Evolutionary conservation across 2,113 vertebrate genomes (phyloP).

Genomic region (Perca flavescens): DNA sequence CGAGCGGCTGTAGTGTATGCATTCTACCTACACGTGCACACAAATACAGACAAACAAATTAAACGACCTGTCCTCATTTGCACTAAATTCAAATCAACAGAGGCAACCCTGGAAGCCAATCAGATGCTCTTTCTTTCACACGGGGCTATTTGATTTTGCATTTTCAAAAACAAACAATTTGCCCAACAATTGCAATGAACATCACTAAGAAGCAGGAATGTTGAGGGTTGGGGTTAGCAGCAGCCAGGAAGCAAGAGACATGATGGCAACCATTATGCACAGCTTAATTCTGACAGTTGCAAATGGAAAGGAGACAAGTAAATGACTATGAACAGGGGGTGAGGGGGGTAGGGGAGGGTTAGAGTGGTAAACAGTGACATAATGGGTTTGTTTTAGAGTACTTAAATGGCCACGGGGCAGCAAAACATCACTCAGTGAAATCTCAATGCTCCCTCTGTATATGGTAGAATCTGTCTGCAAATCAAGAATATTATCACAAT

Average conservation of each 20-base stretch:
- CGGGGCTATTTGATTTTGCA: slow-evolving; percentile 66
- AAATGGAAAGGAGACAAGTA: slow-evolving; percentile 76
- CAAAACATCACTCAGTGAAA: slow-evolving; percentile 45
- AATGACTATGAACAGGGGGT: slow-evolving; percentile 73
- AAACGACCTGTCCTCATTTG: slow-evolving; percentile 62
- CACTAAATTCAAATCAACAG: slow-evolving; percentile 72
- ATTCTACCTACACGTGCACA: slow-evolving; percentile 28
- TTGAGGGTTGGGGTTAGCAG: slow-evolving; percentile 77
- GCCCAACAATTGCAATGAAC: slow-evolving; percentile 70
- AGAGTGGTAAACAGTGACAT: slow-evolving; percentile 71
- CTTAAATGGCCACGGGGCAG: slow-evolving; percentile 57
- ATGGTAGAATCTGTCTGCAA: slow-evolving; percentile 32
- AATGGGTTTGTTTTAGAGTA: slow-evolving; percentile 60
- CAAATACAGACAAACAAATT: slow-evolving; percentile 15
- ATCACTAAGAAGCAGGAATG: slow-evolving; percentile 71
- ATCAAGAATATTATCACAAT: slow-evolving; percentile 33
- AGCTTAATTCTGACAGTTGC: slow-evolving; percentile 81
- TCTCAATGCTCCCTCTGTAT: slow-evolving; percentile 11
- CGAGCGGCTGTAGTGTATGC: not conserved
- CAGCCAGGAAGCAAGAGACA: slow-evolving; percentile 74
- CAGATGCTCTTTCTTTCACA: slow-evolving; percentile 69
- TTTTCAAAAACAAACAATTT: slow-evolving; percentile 81
- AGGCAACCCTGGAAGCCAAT: slow-evolving; percentile 71
- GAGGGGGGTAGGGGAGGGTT: slow-evolving; percentile 32
- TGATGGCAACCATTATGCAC: slow-evolving; percentile 78